These are phyloP conservation scores for Papilio helenus DNA, from an alignment of 1,140 invertebrate species.

Conservation along the genomic window DNA sequence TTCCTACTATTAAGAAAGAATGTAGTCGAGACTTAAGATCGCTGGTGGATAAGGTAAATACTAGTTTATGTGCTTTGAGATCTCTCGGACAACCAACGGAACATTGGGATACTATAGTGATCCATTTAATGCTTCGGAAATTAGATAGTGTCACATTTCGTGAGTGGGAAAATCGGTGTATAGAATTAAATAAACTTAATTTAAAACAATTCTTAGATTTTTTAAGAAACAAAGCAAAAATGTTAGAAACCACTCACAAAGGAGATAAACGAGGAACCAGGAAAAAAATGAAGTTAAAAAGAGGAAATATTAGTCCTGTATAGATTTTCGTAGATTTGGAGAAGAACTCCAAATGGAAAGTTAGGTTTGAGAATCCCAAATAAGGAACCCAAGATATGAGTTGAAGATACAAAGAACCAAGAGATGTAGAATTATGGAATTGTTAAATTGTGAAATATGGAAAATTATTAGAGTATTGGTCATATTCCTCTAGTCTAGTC, in stretches of 20 bases:
- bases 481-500: too few relatives aligned
- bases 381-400: too few relatives aligned
- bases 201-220: conserved; percentile 17
- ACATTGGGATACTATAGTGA: not conserved
- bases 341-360: too few relatives aligned
- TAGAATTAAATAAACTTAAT: not conserved
- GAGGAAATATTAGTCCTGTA: not conserved
- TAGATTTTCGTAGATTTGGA: not conserved
- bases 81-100: not conserved
- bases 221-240: not conserved
- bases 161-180: not conserved
- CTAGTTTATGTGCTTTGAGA: not conserved
- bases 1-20: not conserved
- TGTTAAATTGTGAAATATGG: too few relatives aligned
- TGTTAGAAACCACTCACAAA: not conserved
- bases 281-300: not conserved
- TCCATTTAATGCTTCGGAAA: not conserved
- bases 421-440: too few relatives aligned
- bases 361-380: too few relatives aligned
- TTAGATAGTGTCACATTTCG: conserved; percentile 4
- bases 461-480: too few relatives aligned
- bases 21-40: not conserved
- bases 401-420: too few relatives aligned
- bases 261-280: not conserved
- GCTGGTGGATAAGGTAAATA: not conserved